phyloP scores from a whole-genome alignment of 2,113 vertebrate genomes.

The Erythrolamprus reginae region DNA sequence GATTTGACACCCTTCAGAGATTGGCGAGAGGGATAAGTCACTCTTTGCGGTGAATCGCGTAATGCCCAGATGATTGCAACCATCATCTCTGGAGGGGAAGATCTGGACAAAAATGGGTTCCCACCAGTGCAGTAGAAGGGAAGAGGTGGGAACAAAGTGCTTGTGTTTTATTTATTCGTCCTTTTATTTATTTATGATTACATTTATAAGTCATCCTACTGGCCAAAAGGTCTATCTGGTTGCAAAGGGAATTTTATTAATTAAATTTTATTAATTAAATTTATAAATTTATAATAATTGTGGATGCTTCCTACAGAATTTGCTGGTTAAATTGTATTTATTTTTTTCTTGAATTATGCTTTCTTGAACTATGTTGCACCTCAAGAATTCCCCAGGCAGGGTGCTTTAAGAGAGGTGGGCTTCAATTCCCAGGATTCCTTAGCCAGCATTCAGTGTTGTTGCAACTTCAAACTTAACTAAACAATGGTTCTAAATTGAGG shows the following conservation, averaged over 20 bases:
- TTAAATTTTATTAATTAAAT: too few species aligned
- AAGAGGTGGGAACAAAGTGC: neutral
- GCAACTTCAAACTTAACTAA: neutral
- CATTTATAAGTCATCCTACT: neutral
- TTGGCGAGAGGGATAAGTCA: neutral
- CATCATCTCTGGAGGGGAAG: neutral
- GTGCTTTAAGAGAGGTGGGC: neutral
- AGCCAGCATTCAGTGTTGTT: neutral
- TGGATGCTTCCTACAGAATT: neutral
- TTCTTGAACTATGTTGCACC: neutral
- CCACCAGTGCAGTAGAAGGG: neutral
- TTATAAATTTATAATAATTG: too few species aligned
- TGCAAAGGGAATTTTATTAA: neutral
- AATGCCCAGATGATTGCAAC: neutral
- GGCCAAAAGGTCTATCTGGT: neutral
- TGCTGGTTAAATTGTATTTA: neutral
- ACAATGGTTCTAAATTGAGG: neutral
- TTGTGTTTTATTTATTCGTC: neutral
- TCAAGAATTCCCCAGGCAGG: neutral
- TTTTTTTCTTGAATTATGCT: neutral
- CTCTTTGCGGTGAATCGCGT: neutral
- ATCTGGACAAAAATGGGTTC: neutral
- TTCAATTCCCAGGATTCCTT: neutral
- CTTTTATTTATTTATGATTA: neutral
- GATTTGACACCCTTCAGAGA: conserved; percentile 31